These are phyloP conservation scores for Escarpia spicata DNA, from an alignment of 2,888 invertebrate genomes.

Conservation along the genomic window DNA sequence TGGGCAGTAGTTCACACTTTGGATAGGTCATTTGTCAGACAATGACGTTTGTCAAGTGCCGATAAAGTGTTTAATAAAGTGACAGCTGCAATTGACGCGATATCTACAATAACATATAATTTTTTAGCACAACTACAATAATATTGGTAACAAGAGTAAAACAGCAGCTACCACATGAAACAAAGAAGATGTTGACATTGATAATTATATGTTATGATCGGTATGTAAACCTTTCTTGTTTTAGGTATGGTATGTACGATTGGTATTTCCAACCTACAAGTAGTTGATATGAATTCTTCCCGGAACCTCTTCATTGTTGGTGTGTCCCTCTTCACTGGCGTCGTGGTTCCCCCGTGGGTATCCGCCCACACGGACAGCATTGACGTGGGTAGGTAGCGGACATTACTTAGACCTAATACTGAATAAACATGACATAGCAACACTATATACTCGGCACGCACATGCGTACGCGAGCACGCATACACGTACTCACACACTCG, in stretches of 20 bases:
- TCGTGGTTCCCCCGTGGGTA: constrained; percentile 67
- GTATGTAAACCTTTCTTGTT: constrained; percentile 17
- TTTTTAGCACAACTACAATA: too few species aligned
- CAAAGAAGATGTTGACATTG: too few species aligned
- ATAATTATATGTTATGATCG: not conserved
- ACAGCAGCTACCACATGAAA: not conserved
- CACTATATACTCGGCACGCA: not conserved
- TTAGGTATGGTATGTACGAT: constrained; percentile 60
- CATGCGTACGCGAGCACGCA: not conserved
- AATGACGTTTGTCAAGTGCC: too few species aligned
- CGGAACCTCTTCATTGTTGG: constrained; percentile 90
- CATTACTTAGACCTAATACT: too few species aligned
- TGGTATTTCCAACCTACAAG: constrained; percentile 60
- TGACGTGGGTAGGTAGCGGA: not conserved
- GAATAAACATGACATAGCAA: too few species aligned
- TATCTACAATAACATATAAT: too few species aligned
- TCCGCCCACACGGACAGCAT: constrained; percentile 22
- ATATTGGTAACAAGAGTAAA: too few species aligned
- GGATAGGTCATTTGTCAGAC: too few species aligned
- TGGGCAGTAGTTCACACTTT: not conserved
- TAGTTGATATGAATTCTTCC: constrained; percentile 81
- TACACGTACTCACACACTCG: not conserved
- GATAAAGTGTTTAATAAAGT: too few species aligned
- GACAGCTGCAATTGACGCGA: too few species aligned
- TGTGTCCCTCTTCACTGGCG: constrained; percentile 85